Evolutionary conservation across 2,888 invertebrate genomes (phyloP).

Genomic region (Netelia virgata): DNA sequence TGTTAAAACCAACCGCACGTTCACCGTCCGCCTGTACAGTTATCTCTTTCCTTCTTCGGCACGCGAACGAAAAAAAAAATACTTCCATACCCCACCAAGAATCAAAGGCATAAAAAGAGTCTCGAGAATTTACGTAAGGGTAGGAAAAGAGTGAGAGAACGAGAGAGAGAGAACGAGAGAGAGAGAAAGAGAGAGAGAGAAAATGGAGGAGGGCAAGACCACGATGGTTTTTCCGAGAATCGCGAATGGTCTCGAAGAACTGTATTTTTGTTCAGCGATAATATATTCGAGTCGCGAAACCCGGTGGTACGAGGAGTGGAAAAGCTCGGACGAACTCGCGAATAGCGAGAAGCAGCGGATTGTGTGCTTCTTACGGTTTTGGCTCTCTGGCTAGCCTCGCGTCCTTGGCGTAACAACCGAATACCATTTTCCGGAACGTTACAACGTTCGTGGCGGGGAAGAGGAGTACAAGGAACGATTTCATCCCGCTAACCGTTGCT

Average conservation of each 20-base stretch:
- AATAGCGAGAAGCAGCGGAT: background rate
- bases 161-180: no score
- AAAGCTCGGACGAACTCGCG: conserved; percentile 2
- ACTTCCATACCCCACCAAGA: conserved; percentile 9
- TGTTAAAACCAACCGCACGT: conserved; percentile 25
- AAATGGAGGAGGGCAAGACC: no score
- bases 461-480: conserved; percentile 21
- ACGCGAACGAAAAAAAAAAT: background rate
- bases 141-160: background rate
- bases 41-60: background rate
- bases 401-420: background rate
- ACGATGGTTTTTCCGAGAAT: conserved; percentile 11
- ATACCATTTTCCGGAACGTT: conserved; percentile 40
- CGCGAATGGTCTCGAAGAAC: conserved; percentile 28
- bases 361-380: conserved; percentile 9
- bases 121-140: conserved; percentile 40
- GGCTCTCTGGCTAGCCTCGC: background rate
- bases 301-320: background rate
- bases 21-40: background rate
- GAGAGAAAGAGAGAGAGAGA: no score
- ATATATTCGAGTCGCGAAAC: conserved; percentile 52
- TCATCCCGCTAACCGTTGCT: conserved; percentile 38
- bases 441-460: background rate
- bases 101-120: conserved; percentile 49
- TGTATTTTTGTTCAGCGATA: conserved; percentile 37